Base-by-base conservation (phyloP, 2,113 vertebrate species). In the Melozone crissalis region DNA sequence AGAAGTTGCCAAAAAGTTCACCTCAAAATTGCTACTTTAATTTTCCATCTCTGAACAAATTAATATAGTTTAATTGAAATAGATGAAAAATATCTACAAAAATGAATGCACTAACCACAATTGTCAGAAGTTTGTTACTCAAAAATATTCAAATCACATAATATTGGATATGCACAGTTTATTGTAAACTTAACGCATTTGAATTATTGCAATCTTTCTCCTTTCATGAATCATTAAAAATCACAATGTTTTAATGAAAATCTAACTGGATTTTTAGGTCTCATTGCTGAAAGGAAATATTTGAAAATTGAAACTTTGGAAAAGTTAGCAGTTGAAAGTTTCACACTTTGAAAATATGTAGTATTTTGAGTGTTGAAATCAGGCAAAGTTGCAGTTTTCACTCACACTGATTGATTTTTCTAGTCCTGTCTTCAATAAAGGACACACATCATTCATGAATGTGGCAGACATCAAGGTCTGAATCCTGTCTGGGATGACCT, bases 281-380 rank as follows among this genome's bases (percentile, higher is more conserved):
- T 71, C 22, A 31, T 21, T 11, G 28, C 4, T 59, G 11, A 77
- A 87, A 65, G 9, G 8, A 77, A 84, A 59, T 23, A 55, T 22
- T 35, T 65, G 8, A 17, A 77, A 63, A 15, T 26, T 30, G 21
- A 81, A 73, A 68, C 4, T 35, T 30, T 27, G 19, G 19, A 16
- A 81, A 87, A 84, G 46, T 4, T 11, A 68, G 3, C 17, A 37
- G 15, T 14, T 63, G 10, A 79, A 77, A 51, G 1, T 65, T 61
- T 69, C 17, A 51, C 4, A 41, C 19, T 37, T 74, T 55, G 15
- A 57, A 33, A 73, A 68, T n/a, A 23, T 0, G 0, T 35, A 33
- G 17, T 31, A 59, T 63, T 91, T 83, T 41, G 12, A 75, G 11
- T 46, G 7, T 43, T 55, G 21, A 72, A 55, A 28, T 58, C 15